phyloP scores from a whole-genome alignment of 2,113 vertebrate genomes.

The Ondatra zibethicus region DNA sequence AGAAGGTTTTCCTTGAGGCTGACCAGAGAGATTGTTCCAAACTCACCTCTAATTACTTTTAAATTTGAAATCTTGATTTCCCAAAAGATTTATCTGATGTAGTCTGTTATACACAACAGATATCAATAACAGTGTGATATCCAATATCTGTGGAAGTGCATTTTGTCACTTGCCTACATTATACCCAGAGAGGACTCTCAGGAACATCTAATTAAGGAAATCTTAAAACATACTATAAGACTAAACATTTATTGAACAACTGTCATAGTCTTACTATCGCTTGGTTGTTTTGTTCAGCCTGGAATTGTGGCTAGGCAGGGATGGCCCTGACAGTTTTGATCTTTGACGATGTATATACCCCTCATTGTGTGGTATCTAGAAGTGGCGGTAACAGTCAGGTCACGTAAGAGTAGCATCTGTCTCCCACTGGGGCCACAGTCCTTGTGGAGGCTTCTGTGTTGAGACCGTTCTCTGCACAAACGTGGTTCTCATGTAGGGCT shows the following conservation, averaged over 20 bases:
- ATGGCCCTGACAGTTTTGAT: too few species aligned
- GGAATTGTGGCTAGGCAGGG: not conserved
- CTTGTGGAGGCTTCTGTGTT: too few species aligned
- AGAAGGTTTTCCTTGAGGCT: not conserved
- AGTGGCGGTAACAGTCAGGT: too few species aligned
- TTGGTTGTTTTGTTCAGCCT: not conserved
- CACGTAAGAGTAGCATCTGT: fast-evolving
- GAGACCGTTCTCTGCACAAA: not conserved
- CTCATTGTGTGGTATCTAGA: not conserved
- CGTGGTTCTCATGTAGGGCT: not conserved
- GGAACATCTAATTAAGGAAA: not conserved
- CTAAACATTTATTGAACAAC: not conserved
- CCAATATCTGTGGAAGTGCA: not conserved
- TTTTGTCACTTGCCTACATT: not conserved
- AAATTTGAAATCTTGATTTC: not conserved
- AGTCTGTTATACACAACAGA: not conserved
- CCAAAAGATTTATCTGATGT: not conserved
- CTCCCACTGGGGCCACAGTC: too few species aligned
- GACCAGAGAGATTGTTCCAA: not conserved
- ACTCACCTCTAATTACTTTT: not conserved
- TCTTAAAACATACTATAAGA: not conserved
- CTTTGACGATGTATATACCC: too few species aligned
- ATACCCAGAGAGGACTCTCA: not conserved
- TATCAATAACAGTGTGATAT: not conserved
- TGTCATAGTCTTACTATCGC: not conserved